Conservation (phyloP, 2,113 vertebrate species). For the Tupaia tana region DNA sequence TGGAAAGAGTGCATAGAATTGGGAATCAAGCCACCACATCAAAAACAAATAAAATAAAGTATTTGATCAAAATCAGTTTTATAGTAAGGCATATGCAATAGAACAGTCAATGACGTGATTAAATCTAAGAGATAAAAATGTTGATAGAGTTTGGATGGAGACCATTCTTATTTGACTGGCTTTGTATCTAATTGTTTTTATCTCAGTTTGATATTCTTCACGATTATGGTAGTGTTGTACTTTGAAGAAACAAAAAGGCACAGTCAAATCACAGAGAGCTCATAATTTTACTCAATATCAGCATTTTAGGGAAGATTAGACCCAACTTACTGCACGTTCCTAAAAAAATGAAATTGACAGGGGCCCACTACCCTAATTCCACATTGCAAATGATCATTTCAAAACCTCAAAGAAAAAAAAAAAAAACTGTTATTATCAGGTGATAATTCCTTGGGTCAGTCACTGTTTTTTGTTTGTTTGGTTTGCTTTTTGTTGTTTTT, state of each 20-base stretch:
- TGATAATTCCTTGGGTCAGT: not conserved
- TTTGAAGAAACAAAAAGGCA: conserved; percentile 22
- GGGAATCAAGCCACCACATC: conserved; percentile 56
- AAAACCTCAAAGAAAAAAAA: not conserved
- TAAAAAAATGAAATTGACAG: not conserved
- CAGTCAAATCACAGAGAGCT: not conserved
- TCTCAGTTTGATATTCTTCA: not conserved
- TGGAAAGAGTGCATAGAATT: conserved; percentile 65
- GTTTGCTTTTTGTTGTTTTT: not conserved
- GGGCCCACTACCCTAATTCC: not conserved
- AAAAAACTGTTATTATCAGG: not conserved
- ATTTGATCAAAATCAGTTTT: conserved; percentile 51
- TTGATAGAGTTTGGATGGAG: not conserved
- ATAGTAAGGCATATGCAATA: not conserved
- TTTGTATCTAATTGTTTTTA: conserved; percentile 39
- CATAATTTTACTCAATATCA: not conserved
- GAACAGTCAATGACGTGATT: conserved; percentile 42
- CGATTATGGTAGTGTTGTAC: not conserved
- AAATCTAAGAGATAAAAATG: not conserved
- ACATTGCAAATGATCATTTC: not conserved
- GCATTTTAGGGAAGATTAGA: not conserved
- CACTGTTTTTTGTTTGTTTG: too few species aligned
- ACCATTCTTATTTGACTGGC: not conserved
- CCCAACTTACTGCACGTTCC: not conserved
- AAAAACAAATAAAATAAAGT: conserved; percentile 66